Evolutionary conservation across 1,140 invertebrate genomes (phyloP), one percentile per base, ranked within the genome.

Genomic region (Aphidius gifuensis): DNA sequence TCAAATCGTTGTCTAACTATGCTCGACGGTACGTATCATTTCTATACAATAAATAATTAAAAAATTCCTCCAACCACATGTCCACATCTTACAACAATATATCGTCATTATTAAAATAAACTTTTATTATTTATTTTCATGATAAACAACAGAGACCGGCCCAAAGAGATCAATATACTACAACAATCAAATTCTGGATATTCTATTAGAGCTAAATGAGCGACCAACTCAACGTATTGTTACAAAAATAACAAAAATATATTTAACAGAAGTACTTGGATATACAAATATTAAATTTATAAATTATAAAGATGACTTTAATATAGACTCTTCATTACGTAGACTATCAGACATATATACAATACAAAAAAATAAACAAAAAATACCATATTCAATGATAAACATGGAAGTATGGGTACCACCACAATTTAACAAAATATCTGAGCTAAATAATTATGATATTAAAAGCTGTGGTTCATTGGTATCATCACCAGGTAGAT

Each of bases 381-480:
- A 82, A 40, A 64, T 79, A 62, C 85, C 86, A 32, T 79, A 82
- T 39, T 78, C 85, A 4, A 87, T 88, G 84, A 83, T 92, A 8
- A 91, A 91, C 74, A 73, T 92, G 64, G 89, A 89, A 69, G 85
- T 90, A 1, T 90, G 87, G 85, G 80, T 88, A 46, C 80, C 83
- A 4, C 83, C 87, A 0, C 83, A 86, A 44, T 76, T 84, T 54
- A 85, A 86, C 62, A 82, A 79, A 23, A 68, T 73, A 32, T 66
- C 74, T 46, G 23, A 78, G 64, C 32, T 82, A 66, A 67, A 73
- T 60, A 64, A 71, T 57, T 73, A 80, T 48, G 61, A 81, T 5
- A 76, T 89, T 3, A 82, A 84, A 48, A 85, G 88, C 68, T 82
- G 81, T 66, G 89, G 89, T 7, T 32, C 23, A 32, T 32, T 32